Evolutionary conservation across 2,797 vertebrate species (phyloP).

Genomic region (Sorex maritimensis): DNA sequence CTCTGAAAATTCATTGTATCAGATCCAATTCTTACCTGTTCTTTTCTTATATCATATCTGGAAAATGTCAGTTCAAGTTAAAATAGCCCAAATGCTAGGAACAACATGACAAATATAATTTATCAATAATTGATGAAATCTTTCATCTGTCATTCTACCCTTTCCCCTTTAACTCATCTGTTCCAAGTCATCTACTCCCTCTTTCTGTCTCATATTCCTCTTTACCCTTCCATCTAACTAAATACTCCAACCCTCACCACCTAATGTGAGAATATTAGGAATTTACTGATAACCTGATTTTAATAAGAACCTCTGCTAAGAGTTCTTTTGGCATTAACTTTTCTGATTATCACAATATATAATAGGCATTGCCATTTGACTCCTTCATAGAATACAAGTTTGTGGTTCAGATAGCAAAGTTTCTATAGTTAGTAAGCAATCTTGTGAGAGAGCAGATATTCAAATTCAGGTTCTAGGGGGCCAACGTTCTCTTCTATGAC

Average conservation of each 20-base stretch:
- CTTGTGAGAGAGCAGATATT: neutral
- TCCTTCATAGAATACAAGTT: neutral
- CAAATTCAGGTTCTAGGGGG: neutral
- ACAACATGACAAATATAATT: slow-evolving; percentile 55
- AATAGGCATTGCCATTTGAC: neutral
- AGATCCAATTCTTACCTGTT: neutral
- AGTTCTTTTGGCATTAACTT: neutral
- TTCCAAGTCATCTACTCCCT: neutral
- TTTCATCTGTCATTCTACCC: slow-evolving; percentile 9
- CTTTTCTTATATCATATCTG: slow-evolving; percentile 50
- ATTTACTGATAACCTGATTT: neutral
- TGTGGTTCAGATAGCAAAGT: neutral
- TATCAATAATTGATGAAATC: slow-evolving; percentile 57
- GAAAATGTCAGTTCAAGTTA: slow-evolving; percentile 43
- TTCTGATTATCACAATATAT: neutral
- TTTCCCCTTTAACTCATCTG: neutral
- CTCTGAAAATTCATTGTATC: slow-evolving; percentile 39
- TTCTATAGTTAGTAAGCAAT: neutral
- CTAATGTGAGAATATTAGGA: neutral
- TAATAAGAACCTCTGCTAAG: neutral
- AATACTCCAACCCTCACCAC: neutral
- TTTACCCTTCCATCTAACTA: neutral
- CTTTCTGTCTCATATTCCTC: neutral
- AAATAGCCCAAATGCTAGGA: slow-evolving; percentile 65
- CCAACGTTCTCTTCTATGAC: neutral